phyloP scores from a whole-genome alignment of 2,888 invertebrate species.

The Aromia moschata region DNA sequence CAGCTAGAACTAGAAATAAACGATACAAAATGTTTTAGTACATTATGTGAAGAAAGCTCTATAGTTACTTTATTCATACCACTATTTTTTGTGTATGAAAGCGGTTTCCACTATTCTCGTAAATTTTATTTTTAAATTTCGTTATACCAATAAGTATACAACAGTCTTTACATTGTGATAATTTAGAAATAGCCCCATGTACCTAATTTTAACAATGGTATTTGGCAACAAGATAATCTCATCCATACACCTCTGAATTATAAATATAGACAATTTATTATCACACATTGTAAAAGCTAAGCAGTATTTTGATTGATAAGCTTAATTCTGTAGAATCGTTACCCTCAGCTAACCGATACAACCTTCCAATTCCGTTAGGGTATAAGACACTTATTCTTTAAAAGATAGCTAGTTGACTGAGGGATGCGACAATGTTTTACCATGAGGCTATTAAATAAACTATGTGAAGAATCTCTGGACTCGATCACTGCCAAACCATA shows the following conservation, averaged over 20 bases:
- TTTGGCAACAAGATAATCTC: slow-evolving; percentile 25
- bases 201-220: slow-evolving; percentile 19
- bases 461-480: slow-evolving; percentile 9
- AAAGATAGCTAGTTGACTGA: slow-evolving; percentile 22
- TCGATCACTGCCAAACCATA: slow-evolving; percentile 22
- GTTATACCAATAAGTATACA: slow-evolving; percentile 52
- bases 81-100: slow-evolving; percentile 53
- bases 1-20: slow-evolving; percentile 21
- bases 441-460: slow-evolving; percentile 27
- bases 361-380: slow-evolving; percentile 15
- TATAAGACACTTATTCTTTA: slow-evolving; percentile 25
- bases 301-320: slow-evolving; percentile 25
- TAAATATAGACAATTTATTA: slow-evolving; percentile 25
- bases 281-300: slow-evolving; percentile 27
- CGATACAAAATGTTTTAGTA: slow-evolving; percentile 45
- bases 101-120: slow-evolving; percentile 42
- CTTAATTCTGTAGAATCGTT: slow-evolving; percentile 4
- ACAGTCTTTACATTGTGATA: slow-evolving; percentile 58
- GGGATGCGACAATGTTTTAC: slow-evolving; percentile 15
- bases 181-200: slow-evolving; percentile 37
- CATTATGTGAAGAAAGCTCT: slow-evolving; percentile 53
- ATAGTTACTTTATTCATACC: slow-evolving; percentile 37
- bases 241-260: slow-evolving; percentile 17
- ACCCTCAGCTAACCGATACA: slow-evolving; percentile 26
- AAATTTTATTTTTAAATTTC: slow-evolving; percentile 37